These are phyloP conservation scores for Felis chaus DNA, from an alignment of 2,113 vertebrate genomes.

Conservation along the genomic window DNA sequence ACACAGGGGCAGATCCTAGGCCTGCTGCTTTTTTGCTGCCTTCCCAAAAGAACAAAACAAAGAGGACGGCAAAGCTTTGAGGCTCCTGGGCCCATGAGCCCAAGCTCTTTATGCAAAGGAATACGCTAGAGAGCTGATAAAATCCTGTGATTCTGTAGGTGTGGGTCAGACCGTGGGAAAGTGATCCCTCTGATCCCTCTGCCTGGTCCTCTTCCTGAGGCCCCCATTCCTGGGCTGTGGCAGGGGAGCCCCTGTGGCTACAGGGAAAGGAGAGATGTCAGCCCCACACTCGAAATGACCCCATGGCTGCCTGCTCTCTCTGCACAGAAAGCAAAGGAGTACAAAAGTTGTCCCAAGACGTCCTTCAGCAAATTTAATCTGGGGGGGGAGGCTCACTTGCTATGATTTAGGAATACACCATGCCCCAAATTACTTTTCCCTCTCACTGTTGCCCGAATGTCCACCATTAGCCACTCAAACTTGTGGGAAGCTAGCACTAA, in stretches of 20 bases:
- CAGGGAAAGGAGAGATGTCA: neutral
- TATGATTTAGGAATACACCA: neutral
- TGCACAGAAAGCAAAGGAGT: neutral
- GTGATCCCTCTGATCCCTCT: neutral
- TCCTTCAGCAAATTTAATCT: neutral
- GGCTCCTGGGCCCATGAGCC: neutral
- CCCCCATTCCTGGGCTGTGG: neutral
- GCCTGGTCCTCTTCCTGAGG: no score
- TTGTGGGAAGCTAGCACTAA: neutral
- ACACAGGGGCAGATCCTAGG: neutral
- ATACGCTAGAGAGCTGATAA: neutral
- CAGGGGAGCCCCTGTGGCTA: no score
- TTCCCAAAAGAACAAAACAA: neutral
- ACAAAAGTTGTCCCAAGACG: neutral
- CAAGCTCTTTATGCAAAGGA: neutral
- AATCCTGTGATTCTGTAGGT: neutral
- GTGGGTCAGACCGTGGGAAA: neutral
- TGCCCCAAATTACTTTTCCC: neutral
- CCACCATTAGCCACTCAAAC: neutral
- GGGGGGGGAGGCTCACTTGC: neutral
- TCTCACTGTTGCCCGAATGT: neutral
- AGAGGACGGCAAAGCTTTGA: neutral
- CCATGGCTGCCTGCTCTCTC: fast-evolving
- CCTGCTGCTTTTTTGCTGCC: neutral
- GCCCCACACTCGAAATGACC: neutral